These are phyloP conservation scores for Megaleporinus macrocephalus DNA, from an alignment of 2,113 vertebrate genomes.

Conservation along the genomic window DNA sequence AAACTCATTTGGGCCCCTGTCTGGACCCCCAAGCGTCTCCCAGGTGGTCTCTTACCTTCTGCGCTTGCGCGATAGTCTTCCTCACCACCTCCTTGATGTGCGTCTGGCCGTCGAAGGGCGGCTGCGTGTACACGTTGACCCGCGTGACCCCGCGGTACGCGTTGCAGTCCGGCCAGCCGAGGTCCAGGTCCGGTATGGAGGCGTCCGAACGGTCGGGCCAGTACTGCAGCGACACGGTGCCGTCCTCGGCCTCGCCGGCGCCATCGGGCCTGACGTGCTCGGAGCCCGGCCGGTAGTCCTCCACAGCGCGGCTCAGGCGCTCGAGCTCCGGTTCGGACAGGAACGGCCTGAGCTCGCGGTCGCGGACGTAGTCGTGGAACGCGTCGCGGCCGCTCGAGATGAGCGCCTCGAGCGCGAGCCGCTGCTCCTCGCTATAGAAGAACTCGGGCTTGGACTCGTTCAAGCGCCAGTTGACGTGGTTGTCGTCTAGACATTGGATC, in stretches of 20 bases:
- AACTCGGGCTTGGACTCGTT: slow-evolving; percentile 95
- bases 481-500: slow-evolving; percentile 92
- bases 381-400: slow-evolving; percentile 78
- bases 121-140: slow-evolving; percentile 92
- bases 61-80: slow-evolving; percentile 90
- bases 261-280: slow-evolving; percentile 71
- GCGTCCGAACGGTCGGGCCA: slow-evolving; percentile 94
- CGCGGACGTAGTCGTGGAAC: slow-evolving; percentile 80
- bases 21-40: too few species aligned
- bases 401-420: slow-evolving; percentile 88
- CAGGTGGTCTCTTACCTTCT: slow-evolving; percentile 80
- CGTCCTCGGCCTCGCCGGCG: slow-evolving; percentile 67
- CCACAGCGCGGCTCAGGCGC: slow-evolving; percentile 75
- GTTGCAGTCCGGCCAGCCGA: slow-evolving; percentile 91
- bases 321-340: slow-evolving; percentile 89
- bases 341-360: slow-evolving; percentile 84
- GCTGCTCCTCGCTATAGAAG: slow-evolving; percentile 94
- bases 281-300: slow-evolving; percentile 85
- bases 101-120: slow-evolving; percentile 84
- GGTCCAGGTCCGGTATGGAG: slow-evolving; percentile 90
- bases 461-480: slow-evolving; percentile 93
- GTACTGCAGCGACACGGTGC: slow-evolving; percentile 87
- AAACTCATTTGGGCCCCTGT: too few species aligned
- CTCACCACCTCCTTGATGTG: slow-evolving; percentile 97
- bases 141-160: slow-evolving; percentile 94